Evolutionary conservation across 2,797 vertebrate species (phyloP).

Genomic region (Sebastes vulpes): DNA sequence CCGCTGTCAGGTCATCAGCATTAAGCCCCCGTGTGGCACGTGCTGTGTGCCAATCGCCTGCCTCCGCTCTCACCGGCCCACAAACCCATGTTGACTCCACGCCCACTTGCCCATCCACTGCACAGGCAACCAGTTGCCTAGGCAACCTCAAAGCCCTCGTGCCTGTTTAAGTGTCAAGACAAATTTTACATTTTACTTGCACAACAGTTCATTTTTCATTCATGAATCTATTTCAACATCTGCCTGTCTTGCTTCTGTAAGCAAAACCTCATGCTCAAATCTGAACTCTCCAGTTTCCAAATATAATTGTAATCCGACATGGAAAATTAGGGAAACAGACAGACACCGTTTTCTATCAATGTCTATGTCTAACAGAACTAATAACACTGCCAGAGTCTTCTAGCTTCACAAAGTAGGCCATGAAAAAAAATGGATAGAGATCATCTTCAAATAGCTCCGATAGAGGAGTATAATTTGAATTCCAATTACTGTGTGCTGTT

Average conservation of each 20-base stretch:
- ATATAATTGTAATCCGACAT: not conserved
- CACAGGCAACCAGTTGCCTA: constrained; percentile 87
- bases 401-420: constrained; percentile 50
- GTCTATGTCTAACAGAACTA: not conserved
- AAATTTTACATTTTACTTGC: constrained; percentile 71
- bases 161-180: constrained; percentile 76
- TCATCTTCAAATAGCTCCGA: constrained; percentile 52
- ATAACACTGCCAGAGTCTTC: constrained; percentile 10
- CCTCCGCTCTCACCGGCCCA: constrained; percentile 79
- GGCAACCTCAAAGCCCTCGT: constrained; percentile 84
- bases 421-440: constrained; percentile 13
- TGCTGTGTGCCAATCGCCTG: constrained; percentile 64
- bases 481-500: constrained; percentile 39
- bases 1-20: constrained; percentile 41
- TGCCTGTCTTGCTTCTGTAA: not conserved
- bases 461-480: constrained; percentile 40
- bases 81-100: constrained; percentile 83
- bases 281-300: not conserved
- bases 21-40: constrained; percentile 45
- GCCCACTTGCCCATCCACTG: constrained; percentile 80
- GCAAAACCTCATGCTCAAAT: constrained; percentile 11
- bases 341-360: constrained; percentile 7
- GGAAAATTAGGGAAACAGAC: not conserved
- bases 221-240: constrained; percentile 50
- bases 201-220: constrained; percentile 54